Evolutionary conservation across 2,113 vertebrate genomes (phyloP).

Genomic region (Blennius ocellaris): DNA sequence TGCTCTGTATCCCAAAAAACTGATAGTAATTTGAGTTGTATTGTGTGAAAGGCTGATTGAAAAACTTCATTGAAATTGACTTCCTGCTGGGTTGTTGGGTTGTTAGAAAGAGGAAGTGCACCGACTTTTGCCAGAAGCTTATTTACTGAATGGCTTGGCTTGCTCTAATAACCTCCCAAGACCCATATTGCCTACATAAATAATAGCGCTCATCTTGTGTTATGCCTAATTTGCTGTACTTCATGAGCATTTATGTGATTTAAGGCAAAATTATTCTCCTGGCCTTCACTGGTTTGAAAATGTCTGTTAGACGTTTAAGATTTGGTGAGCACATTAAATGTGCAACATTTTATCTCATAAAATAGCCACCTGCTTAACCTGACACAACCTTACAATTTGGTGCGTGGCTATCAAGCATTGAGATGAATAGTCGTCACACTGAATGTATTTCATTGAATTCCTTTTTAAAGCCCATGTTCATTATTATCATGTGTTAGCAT

Average conservation of each 20-base stretch:
- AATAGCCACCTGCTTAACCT: conserved; percentile 12
- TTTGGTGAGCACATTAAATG: background rate
- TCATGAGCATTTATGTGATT: conserved; percentile 6
- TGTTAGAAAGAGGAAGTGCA: conserved; percentile 34
- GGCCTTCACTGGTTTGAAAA: conserved; percentile 1
- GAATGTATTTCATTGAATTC: background rate
- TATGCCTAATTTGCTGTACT: conserved; percentile 16
- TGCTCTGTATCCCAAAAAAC: conserved; percentile 17
- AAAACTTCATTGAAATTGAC: background rate
- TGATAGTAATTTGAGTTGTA: background rate
- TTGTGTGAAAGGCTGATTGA: conserved; percentile 22
- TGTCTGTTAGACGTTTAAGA: background rate
- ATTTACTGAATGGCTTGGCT: conserved; percentile 45
- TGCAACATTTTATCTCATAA: conserved; percentile 6
- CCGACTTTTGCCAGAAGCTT: conserved; percentile 54
- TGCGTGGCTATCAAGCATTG: background rate
- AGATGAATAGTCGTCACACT: conserved; percentile 8
- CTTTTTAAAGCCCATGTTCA: background rate
- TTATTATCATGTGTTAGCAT: too few relatives aligned
- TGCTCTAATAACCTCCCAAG: conserved; percentile 59
- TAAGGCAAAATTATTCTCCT: conserved; percentile 11
- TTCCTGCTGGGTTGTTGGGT: conserved; percentile 32
- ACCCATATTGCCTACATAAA: conserved; percentile 49
- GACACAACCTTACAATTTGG: background rate
- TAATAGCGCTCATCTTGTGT: conserved; percentile 4